phyloP scores from a whole-genome alignment of 1,140 invertebrate species.

The Phthorimaea operculella region DNA sequence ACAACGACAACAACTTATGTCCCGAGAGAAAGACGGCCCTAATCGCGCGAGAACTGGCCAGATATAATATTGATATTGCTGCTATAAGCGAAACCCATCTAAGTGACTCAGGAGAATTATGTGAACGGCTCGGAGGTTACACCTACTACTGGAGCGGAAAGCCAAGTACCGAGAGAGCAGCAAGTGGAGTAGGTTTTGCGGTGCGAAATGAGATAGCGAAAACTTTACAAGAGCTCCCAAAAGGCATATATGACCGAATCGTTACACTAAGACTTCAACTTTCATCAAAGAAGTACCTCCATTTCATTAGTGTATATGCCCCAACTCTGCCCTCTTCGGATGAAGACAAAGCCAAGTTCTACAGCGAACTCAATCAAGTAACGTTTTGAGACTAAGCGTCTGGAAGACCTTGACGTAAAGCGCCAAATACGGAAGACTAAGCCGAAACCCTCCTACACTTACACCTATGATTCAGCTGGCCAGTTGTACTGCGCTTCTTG shows the following conservation, averaged over 20 bases:
- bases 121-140: constrained; percentile 18
- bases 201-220: constrained; percentile 9
- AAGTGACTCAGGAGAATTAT: constrained; percentile 13
- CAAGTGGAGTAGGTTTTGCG: constrained; percentile 21
- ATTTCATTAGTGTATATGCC: constrained; percentile 17
- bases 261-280: constrained; percentile 16
- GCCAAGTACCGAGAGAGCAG: constrained; percentile 8
- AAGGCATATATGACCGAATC: constrained; percentile 6
- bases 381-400: too few relatives aligned
- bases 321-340: constrained; percentile 15
- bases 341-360: constrained; percentile 19
- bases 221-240: constrained; percentile 11
- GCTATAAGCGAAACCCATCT: constrained; percentile 23
- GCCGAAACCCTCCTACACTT: too few relatives aligned
- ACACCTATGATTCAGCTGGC: too few relatives aligned
- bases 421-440: too few relatives aligned
- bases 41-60: constrained; percentile 18
- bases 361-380: constrained; percentile 6
- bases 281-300: constrained; percentile 9
- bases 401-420: too few relatives aligned
- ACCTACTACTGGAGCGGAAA: constrained; percentile 21
- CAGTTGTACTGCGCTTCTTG: too few relatives aligned
- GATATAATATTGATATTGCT: constrained; percentile 2
- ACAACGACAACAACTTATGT: constrained; percentile 15
- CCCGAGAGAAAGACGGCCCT: constrained; percentile 22